Conservation (phyloP, 2,888 invertebrate genomes). For the Lepas anatifera region DNA sequence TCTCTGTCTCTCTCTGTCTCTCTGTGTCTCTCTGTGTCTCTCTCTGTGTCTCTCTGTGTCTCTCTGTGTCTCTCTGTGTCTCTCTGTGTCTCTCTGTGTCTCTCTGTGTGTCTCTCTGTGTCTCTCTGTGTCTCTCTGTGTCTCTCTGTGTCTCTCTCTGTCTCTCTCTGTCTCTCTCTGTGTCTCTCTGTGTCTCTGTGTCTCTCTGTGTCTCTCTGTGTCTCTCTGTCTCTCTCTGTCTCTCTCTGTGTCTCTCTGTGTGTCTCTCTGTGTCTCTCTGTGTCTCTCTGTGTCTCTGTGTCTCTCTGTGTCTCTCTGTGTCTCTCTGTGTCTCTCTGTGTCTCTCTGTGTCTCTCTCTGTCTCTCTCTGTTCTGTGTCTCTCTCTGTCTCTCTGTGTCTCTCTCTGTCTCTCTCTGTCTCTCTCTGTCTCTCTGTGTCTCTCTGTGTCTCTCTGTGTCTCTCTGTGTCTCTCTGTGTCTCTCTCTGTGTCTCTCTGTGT, state of each 20-base stretch:
- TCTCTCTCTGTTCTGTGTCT: neutral
- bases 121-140: no score
- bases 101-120: conserved; percentile 23
- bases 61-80: conserved; percentile 50
- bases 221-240: conserved; percentile 35
- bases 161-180: no score
- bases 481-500: neutral
- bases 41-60: conserved; percentile 25
- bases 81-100: conserved; percentile 35
- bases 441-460: neutral
- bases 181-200: conserved; percentile 29
- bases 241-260: conserved; percentile 36
- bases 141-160: no score
- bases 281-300: conserved; percentile 3
- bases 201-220: conserved; percentile 34
- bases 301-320: conserved; percentile 11
- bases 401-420: neutral
- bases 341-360: neutral
- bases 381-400: neutral
- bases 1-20: conserved; percentile 26
- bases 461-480: neutral
- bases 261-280: conserved; percentile 24
- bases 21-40: conserved; percentile 27
- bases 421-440: neutral
- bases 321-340: conserved; percentile 8